Evolutionary conservation across 2,113 vertebrate species (phyloP).

Genomic region (Tautogolabrus adspersus): DNA sequence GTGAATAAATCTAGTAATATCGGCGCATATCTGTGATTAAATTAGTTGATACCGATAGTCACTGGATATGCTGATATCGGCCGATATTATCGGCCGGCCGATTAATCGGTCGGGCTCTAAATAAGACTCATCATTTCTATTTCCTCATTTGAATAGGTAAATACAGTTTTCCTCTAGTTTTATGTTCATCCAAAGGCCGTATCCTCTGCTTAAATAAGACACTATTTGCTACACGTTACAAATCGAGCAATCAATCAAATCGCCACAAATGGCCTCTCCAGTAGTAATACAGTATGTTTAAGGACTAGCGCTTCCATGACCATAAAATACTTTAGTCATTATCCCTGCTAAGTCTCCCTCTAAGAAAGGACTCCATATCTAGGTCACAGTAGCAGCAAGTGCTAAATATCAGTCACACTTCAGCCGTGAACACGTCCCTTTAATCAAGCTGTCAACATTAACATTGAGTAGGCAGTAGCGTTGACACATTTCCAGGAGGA

Average conservation of each 20-base stretch:
- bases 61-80: too few relatives aligned
- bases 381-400: slow-evolving; percentile 41
- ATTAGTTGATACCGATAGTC: too few relatives aligned
- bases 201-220: background rate
- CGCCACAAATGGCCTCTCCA: background rate
- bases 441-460: slow-evolving; percentile 33
- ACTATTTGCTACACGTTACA: background rate
- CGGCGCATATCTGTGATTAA: too few relatives aligned
- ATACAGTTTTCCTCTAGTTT: too few relatives aligned
- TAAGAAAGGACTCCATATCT: slow-evolving; percentile 21
- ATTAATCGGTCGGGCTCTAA: too few relatives aligned
- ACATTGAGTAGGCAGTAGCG: background rate
- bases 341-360: slow-evolving; percentile 3
- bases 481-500: slow-evolving; percentile 17
- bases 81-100: too few relatives aligned
- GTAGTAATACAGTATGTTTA: background rate
- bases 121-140: too few relatives aligned
- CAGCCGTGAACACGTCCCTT: slow-evolving; percentile 19
- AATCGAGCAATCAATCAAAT: background rate
- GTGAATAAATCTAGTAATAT: too few relatives aligned
- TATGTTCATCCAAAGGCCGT: background rate
- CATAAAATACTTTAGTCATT: background rate
- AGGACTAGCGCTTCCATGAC: slow-evolving; percentile 13
- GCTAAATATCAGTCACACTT: slow-evolving; percentile 49
- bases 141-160: too few relatives aligned